Evolutionary conservation across 2,888 invertebrate species (phyloP).

Genomic region (Bembecia ichneumoniformis): DNA sequence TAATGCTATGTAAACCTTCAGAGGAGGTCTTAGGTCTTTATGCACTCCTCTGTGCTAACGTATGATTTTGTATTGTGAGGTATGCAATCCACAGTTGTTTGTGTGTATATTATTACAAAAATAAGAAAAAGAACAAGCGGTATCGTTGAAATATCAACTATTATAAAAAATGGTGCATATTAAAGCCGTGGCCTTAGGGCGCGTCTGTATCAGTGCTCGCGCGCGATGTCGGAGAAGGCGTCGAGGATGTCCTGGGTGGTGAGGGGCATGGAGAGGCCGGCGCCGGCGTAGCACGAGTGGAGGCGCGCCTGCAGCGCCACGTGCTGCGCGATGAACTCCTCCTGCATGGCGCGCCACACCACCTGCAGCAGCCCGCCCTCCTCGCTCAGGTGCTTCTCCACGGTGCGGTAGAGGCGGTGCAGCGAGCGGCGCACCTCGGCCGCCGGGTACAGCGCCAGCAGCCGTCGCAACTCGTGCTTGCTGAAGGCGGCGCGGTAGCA

Average conservation of each 20-base stretch:
- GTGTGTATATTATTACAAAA: too few relatives aligned
- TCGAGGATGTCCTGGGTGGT: constrained; percentile 94
- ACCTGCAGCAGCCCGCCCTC: constrained; percentile 95
- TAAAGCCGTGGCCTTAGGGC: too few relatives aligned
- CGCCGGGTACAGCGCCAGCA: constrained; percentile 92
- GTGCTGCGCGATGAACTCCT: constrained; percentile 98
- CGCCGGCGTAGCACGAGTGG: constrained; percentile 95
- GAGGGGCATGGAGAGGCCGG: constrained; percentile 94
- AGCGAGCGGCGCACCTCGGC: constrained; percentile 93
- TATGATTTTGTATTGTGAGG: too few relatives aligned
- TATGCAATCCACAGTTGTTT: too few relatives aligned
- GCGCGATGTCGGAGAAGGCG: constrained; percentile 98
- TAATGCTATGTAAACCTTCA: too few relatives aligned
- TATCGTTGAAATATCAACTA: too few relatives aligned
- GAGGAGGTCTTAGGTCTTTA: too few relatives aligned
- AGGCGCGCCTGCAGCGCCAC: constrained; percentile 88
- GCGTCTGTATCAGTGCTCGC: constrained; percentile 80
- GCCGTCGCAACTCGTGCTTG: constrained; percentile 95
- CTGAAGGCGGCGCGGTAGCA: constrained; percentile 98
- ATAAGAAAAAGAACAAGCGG: too few relatives aligned
- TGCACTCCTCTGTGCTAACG: too few relatives aligned
- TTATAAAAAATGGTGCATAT: too few relatives aligned
- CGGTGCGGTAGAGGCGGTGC: constrained; percentile 93
- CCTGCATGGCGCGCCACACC: constrained; percentile 99
- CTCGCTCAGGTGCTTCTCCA: constrained; percentile 97